Evolutionary conservation across 2,113 vertebrate genomes (phyloP), one percentile per base, ranked within the genome.

Genomic region (Butorides virescens): DNA sequence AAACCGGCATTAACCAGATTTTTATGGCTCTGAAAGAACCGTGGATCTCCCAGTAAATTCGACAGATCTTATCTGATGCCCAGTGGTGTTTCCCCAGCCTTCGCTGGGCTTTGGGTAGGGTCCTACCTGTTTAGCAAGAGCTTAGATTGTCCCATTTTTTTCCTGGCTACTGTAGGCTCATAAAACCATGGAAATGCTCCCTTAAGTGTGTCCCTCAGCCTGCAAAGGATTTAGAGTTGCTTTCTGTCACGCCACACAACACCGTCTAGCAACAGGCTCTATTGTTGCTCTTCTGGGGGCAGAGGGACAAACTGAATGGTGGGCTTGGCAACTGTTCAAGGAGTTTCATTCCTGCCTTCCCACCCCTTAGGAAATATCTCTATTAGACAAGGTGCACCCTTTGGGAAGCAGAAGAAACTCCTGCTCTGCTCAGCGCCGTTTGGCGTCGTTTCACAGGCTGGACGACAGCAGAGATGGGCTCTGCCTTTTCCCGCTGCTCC

Each of bases 241-340:
- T 83, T 56, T 93, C 55, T 88, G 67, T 49, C 83, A 11, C 19
- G 34, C 70, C 77, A 85, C 61, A 82, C 59, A 77, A 34, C 26
- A 61, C 59, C 62, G 79, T 94, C 63, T 81, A 65, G 95, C 83
- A 82, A 79, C 77, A 90, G 81, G 81, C 63, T 36, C 81, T 75
- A 76, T 70, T 94, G 85, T 88, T 90, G 85, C 3, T 21, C 63
- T n/a, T 20, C 18, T 90, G 37, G 75, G 86, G 61, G 23, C 68
- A 96, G 82, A 86, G 82, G 82, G 72, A 88, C 77, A 61, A 36
- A 13, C 26, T 94, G 89, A 97, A 96, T 65, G 70, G 84, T 18
- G 71, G 21, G 56, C 66, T 95, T 95, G 95, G 92, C 92, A 93
- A 1, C 44, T 49, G 76, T 72, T 94, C 95, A 94, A 81, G 86